phyloP scores from a whole-genome alignment of 2,113 vertebrate species.

The Lamprologus speciosus region DNA sequence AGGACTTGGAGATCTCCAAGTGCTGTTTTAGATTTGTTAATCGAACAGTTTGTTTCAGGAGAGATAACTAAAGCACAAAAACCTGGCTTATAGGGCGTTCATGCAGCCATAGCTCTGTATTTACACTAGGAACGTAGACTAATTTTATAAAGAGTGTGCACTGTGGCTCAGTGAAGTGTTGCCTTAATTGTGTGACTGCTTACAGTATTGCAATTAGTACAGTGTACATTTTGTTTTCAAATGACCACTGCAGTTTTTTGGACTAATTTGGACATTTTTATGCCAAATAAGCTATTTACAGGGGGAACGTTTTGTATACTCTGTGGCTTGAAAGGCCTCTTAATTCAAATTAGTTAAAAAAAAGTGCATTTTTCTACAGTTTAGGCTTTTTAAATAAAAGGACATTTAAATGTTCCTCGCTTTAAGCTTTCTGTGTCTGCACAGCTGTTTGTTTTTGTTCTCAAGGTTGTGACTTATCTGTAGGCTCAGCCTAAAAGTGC shows the following conservation, averaged over 20 bases:
- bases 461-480: background rate
- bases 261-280: background rate
- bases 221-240: background rate
- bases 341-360: background rate
- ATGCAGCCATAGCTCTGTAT: background rate
- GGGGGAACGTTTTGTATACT: background rate
- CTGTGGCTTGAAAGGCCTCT: background rate
- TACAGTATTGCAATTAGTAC: background rate
- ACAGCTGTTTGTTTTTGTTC: background rate
- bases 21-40: background rate
- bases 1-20: fast-evolving
- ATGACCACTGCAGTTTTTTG: background rate
- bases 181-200: background rate
- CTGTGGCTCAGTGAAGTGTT: background rate
- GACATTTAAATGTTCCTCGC: fast-evolving
- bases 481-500: background rate
- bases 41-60: background rate
- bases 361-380: background rate
- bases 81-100: background rate
- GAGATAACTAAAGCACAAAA: background rate
- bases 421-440: background rate
- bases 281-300: background rate
- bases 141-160: background rate
- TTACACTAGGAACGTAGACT: background rate
- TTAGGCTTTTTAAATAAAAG: background rate